phyloP scores from a whole-genome alignment of 2,797 vertebrate genomes.

The Prionace glauca region DNA sequence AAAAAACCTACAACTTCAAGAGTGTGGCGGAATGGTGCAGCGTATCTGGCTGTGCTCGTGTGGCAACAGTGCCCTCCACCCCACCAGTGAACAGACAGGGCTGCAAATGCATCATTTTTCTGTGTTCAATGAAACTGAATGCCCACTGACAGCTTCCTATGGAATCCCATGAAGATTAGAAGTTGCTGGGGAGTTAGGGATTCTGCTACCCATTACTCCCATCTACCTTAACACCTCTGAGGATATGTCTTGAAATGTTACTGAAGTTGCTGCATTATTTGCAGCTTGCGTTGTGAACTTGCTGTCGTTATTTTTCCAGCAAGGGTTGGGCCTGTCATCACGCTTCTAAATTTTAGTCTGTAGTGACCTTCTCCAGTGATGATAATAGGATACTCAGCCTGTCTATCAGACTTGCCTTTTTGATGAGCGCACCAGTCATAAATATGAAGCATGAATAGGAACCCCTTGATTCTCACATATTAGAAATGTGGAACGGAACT shows the following conservation, averaged over 20 bases:
- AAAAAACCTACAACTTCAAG: not conserved
- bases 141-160: not conserved
- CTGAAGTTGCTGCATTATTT: no score
- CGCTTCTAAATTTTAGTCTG: no score
- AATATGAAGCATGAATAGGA: no score
- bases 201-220: not conserved
- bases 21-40: not conserved
- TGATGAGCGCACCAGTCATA: no score
- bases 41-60: not conserved
- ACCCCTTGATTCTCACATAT: no score
- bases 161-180: not conserved
- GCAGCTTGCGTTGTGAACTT: no score
- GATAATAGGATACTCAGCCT: no score
- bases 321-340: no score
- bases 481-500: no score
- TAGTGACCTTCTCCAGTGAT: no score
- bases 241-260: not conserved
- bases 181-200: not conserved
- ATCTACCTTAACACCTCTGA: not conserved
- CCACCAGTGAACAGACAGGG: not conserved
- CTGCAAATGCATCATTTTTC: not conserved
- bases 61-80: not conserved
- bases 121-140: not conserved
- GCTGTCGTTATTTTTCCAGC: no score
- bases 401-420: no score